phyloP scores from a whole-genome alignment of 2,888 invertebrate species.

The Nomada ferruginata region DNA sequence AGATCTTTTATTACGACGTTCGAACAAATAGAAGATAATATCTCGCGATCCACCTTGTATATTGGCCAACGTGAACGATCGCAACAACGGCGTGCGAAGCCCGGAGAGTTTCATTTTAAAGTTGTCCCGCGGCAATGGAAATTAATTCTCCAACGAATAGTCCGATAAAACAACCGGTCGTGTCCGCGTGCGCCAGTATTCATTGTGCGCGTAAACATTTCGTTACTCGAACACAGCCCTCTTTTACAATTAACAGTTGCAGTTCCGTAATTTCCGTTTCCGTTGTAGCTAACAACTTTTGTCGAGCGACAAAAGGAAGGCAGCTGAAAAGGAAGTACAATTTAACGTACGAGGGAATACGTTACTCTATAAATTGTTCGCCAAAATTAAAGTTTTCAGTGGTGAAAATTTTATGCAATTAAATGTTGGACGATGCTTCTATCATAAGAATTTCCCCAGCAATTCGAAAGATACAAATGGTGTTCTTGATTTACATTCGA shows the following conservation, averaged over 20 bases:
- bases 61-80: slow-evolving; percentile 5
- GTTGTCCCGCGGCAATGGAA: slow-evolving; percentile 63
- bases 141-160: slow-evolving; percentile 67
- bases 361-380: background rate
- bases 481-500: background rate
- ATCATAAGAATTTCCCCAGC: too few relatives aligned
- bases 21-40: too few relatives aligned
- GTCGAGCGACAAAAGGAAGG: background rate
- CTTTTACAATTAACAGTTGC: slow-evolving; percentile 54
- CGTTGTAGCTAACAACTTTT: background rate
- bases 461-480: background rate
- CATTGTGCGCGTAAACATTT: slow-evolving; percentile 64
- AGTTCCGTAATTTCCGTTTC: slow-evolving; percentile 16
- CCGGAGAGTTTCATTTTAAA: slow-evolving; percentile 42
- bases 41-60: background rate
- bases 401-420: background rate
- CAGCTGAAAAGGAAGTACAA: background rate
- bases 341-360: background rate
- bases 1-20: too few relatives aligned
- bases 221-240: slow-evolving; percentile 50
- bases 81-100: slow-evolving; percentile 18
- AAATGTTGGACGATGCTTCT: too few relatives aligned
- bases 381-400: background rate
- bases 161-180: slow-evolving; percentile 59
- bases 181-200: slow-evolving; percentile 35